These are phyloP conservation scores for Paralvinella palmiformis DNA, from an alignment of 1,140 invertebrate species.

Conservation along the genomic window DNA sequence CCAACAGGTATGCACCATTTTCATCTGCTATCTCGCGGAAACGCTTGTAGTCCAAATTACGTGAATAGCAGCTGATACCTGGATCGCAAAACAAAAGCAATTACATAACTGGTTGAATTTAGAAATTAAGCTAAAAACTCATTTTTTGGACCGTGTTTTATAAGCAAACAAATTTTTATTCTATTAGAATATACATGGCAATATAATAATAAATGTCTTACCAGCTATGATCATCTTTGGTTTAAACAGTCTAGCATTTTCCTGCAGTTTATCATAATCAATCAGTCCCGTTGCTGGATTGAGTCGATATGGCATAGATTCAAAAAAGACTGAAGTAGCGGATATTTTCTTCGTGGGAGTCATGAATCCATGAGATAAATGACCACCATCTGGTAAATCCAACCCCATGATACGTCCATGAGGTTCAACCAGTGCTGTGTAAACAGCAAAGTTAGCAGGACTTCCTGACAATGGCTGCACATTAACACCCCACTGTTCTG, in stretches of 20 bases:
- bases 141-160: too few species aligned
- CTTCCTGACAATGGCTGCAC: slow-evolving; percentile 96
- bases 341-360: slow-evolving; percentile 88
- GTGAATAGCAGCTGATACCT: slow-evolving; percentile 78
- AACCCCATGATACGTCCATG: slow-evolving; percentile 93
- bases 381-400: slow-evolving; percentile 93
- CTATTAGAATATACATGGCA: too few species aligned
- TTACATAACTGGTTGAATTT: too few species aligned
- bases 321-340: slow-evolving; percentile 95
- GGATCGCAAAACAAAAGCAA: too few species aligned
- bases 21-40: slow-evolving; percentile 85
- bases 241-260: slow-evolving; percentile 79
- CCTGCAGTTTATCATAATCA: slow-evolving; percentile 82
- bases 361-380: slow-evolving; percentile 88
- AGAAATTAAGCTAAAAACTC: too few species aligned
- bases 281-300: slow-evolving; percentile 80
- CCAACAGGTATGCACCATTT: slow-evolving; percentile 79
- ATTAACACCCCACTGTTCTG: slow-evolving; percentile 92
- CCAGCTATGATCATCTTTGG: slow-evolving; percentile 90
- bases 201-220: slow-evolving; percentile 24
- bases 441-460: slow-evolving; percentile 92
- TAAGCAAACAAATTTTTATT: too few species aligned
- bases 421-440: slow-evolving; percentile 63
- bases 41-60: slow-evolving; percentile 72
- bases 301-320: slow-evolving; percentile 97